These are phyloP conservation scores for Sinocyclocheilus maitianheensis DNA, from an alignment of 2,113 vertebrate species.

Conservation along the genomic window DNA sequence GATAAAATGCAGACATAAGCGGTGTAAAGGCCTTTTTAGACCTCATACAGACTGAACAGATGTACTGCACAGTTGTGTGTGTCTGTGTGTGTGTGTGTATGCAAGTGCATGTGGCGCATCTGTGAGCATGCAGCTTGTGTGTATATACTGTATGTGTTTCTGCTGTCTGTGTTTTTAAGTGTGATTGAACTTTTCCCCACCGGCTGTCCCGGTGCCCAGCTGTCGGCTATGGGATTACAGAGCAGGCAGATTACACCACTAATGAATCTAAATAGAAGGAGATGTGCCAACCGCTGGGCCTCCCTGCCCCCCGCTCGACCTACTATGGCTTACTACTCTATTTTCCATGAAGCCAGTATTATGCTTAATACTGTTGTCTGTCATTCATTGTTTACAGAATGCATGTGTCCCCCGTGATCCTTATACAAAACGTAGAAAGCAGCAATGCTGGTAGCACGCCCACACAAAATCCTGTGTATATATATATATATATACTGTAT, in stretches of 20 bases:
- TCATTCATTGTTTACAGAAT: neutral
- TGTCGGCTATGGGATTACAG: slow-evolving; percentile 49
- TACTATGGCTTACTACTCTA: slow-evolving; percentile 9
- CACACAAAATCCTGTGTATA: neutral
- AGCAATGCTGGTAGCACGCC: neutral
- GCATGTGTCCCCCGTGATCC: neutral
- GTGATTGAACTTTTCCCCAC: slow-evolving; percentile 31
- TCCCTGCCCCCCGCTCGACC: slow-evolving; percentile 6
- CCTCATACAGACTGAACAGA: slow-evolving; percentile 9
- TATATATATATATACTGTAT: too few species aligned
- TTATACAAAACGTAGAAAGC: neutral
- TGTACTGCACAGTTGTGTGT: slow-evolving; percentile 35
- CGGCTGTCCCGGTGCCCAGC: slow-evolving; percentile 35
- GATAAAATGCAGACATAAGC: slow-evolving; percentile 21
- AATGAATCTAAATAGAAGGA: slow-evolving; percentile 51
- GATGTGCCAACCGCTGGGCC: slow-evolving; percentile 29
- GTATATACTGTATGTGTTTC: slow-evolving; percentile 9
- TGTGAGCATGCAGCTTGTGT: slow-evolving; percentile 27
- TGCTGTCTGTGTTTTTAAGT: slow-evolving; percentile 39
- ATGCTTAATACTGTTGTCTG: slow-evolving; percentile 8
- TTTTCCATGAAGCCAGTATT: slow-evolving; percentile 3
- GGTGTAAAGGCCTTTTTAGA: neutral
- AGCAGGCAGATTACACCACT: slow-evolving; percentile 51
- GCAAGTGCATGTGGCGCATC: neutral
- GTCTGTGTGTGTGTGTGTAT: slow-evolving; percentile 34